A percentile compares a stretch with the other conserved stretches of the same genome.
Evolutionary conservation across 2,113 vertebrate species (phyloP).

Genomic region (Etheostoma cragini): DNA sequence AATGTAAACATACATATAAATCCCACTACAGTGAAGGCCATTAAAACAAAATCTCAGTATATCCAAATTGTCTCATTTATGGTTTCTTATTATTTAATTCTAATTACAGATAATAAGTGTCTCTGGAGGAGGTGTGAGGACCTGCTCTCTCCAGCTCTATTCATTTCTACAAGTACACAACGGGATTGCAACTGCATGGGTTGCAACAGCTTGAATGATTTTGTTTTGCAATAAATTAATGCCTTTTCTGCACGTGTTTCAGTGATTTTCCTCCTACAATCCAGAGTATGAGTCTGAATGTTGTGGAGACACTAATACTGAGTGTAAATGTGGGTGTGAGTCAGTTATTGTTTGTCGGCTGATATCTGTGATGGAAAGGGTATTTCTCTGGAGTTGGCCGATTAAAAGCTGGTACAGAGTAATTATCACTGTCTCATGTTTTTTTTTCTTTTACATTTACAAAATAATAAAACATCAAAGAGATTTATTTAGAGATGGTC

Average conservation of each 20-base stretch:
- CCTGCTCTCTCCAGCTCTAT: neutral
- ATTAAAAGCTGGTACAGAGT: neutral
- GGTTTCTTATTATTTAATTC: constrained; percentile 48
- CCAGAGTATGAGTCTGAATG: neutral
- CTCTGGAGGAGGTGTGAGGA: neutral
- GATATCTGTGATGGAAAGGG: constrained; percentile 4
- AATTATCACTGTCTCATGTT: neutral
- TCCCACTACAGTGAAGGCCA: neutral
- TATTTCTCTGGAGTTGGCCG: constrained; percentile 19
- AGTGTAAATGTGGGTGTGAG: constrained; percentile 35
- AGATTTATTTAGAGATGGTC: neutral
- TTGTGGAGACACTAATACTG: neutral
- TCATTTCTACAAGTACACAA: constrained; percentile 2
- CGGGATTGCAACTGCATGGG: constrained; percentile 18
- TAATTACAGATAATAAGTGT: constrained; percentile 24
- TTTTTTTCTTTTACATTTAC: constrained; percentile 7
- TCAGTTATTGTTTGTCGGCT: constrained; percentile 23
- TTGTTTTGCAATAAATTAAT: constrained; percentile 13
- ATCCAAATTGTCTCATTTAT: neutral
- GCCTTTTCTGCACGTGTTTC: constrained; percentile 12
- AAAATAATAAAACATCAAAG: neutral
- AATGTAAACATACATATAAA: constrained; percentile 6
- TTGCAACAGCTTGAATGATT: constrained; percentile 11
- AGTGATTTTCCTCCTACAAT: constrained; percentile 49
- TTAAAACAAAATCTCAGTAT: neutral